Evolutionary conservation across 1,140 invertebrate genomes (phyloP), one percentile per base, ranked within the genome.

Genomic region (Heliconius eleuchia): DNA sequence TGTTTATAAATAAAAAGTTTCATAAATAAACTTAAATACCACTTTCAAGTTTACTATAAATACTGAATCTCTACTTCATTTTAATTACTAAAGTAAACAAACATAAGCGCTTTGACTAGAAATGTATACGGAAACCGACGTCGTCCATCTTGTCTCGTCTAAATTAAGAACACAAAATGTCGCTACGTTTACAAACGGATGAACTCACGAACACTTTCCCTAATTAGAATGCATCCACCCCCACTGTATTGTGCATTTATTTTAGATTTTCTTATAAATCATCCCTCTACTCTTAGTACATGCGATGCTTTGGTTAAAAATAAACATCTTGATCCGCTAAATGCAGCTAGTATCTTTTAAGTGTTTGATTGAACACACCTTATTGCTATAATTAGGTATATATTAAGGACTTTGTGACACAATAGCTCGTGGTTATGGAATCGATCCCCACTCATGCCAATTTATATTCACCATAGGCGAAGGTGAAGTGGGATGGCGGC

Each of bases 31-130:
- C 13, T 27, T 66, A 27, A 13, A 66, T 66, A 66, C 30, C 60
- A 66, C 60, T 66, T 27, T 27, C 60, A 30, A 66, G 23, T 30
- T 66, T 1, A n/a, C 60, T 16, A 66, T 66, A 66, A 66, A 30
- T 66, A 30, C 23, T 1, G 8, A 66, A 13, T 66, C 57, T 66
- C 60, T n/a, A 66, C 60, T 66, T 60, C 23, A 30, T 27, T 27
- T 66, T 66, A 66, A 66, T 66, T 66, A 66, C 9, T 66, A 66
- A 66, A 66, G 27, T 66, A 66, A 66, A 66, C 60, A 66, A 66
- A 30, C 60, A 60, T 60, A 66, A 66, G 11, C 60, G 60, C 60
- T 66, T 66, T 66, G 60, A 30, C 60, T 66, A 30, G 60, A 30
- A 66, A 66, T 23, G 60, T 66, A 66, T 66, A 66, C 60, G 60